Evolutionary conservation across 1,140 invertebrate species (phyloP).

Genomic region (Euura saliciscinereae): DNA sequence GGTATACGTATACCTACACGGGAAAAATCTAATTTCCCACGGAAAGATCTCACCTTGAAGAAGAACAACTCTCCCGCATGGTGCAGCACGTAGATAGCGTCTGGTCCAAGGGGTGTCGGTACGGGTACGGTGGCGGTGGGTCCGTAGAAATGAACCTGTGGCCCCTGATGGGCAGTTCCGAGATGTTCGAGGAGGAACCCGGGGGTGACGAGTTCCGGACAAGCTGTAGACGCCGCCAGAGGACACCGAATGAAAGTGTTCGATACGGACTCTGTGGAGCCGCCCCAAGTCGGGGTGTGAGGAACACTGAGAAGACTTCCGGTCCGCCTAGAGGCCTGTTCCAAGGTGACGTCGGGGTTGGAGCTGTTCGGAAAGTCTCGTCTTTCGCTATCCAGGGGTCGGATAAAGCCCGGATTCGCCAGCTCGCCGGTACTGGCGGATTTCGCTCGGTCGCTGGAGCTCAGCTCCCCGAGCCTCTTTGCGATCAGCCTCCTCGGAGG

Average conservation of each 20-base stretch:
- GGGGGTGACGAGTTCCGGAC: slow-evolving; percentile 36
- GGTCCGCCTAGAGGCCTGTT: not conserved
- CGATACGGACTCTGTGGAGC: slow-evolving; percentile 48
- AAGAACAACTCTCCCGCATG: slow-evolving; percentile 45
- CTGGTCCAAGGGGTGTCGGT: slow-evolving; percentile 41
- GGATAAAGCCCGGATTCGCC: slow-evolving; percentile 14
- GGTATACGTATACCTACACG: no score
- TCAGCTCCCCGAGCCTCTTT: slow-evolving; percentile 21
- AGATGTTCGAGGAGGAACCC: slow-evolving; percentile 45
- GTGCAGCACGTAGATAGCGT: slow-evolving; percentile 47
- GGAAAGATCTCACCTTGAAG: slow-evolving; percentile 39
- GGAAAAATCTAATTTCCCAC: no score
- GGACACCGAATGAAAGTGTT: slow-evolving; percentile 43
- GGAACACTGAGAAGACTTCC: slow-evolving; percentile 31
- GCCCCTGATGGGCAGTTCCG: slow-evolving; percentile 36
- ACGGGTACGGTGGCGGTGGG: slow-evolving; percentile 37
- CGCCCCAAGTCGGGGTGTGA: slow-evolving; percentile 45
- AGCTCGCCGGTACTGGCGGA: slow-evolving; percentile 55
- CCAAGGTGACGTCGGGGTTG: not conserved
- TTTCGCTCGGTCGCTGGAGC: slow-evolving; percentile 40
- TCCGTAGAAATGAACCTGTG: slow-evolving; percentile 48
- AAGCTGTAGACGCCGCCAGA: slow-evolving; percentile 29
- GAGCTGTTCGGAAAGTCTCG: not conserved
- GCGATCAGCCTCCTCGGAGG: slow-evolving; percentile 12
- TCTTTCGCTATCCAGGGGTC: slow-evolving; percentile 4